Base-by-base conservation (phyloP, 2,113 vertebrate genomes). In the Maccullochella peelii region DNA sequence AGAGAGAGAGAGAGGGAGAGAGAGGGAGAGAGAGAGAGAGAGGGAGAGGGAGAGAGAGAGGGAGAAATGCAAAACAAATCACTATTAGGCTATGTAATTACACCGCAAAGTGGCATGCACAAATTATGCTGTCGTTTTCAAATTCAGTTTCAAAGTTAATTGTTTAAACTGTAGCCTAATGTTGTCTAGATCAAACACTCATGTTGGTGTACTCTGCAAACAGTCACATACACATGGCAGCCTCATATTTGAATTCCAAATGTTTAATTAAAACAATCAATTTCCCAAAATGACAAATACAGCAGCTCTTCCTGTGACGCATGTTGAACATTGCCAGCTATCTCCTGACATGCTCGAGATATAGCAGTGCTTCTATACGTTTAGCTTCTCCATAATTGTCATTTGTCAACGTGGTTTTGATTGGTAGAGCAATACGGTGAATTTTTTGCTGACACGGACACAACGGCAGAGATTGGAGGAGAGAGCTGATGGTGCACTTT, bases 401-500 rank as follows among this genome's bases (percentile, higher is more conserved):
- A 42, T 42, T 71, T 85, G 79, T 86, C 85, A 61, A 59, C 5
- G 47, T 77, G 75, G 38, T 68, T 81, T 68, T 89, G 84, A 91
- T 85, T 89, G 69, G 84, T 86, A 0, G 76, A 40, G 27, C 68
- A 76, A 61, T 76, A 63, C 30, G 58, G 14, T 25, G 73, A 61
- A 40, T 86, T 83, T 38, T 38, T 52, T 87, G 89, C 91, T 92
- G 91, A 93, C 82, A 65, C 5, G 0, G 73, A 83, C 82, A 88
- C 80, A 89, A 66, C 52, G 52, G 49, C 78, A 18, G 42, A 67
- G 82, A 65, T 70, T 71, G 79, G 54, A 74, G 38, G 44, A 68
- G 27, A 52, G 57, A 87, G 86, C 86, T 88, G 85, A 86, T 71
- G 73, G 62, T 87, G 87, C 91, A 88, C 75, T 84, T 90, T 90